Conservation (phyloP, 2,797 vertebrate genomes). For the Lerista edwardsae region DNA sequence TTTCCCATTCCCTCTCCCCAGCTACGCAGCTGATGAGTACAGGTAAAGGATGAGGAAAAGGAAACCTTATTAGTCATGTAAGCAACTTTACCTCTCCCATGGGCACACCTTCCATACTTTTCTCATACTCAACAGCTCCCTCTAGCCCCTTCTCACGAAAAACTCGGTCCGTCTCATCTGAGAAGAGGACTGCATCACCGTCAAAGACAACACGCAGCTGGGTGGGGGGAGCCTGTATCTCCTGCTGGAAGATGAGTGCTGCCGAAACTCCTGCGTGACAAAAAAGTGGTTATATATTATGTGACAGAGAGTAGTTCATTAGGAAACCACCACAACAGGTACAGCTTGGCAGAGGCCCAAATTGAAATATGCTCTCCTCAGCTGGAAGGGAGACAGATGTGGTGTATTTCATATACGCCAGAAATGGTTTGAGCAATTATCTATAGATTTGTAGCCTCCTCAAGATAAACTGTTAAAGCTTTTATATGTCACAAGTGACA, state of each 20-base stretch:
- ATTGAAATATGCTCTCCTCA: not conserved
- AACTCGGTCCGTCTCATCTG: constrained; percentile 56
- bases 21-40: no score
- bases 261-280: constrained; percentile 72
- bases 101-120: constrained; percentile 55
- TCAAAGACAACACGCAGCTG: constrained; percentile 72
- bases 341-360: not conserved
- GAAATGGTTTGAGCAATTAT: not conserved
- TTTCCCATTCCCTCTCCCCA: no score
- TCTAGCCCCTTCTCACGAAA: constrained; percentile 72
- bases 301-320: not conserved
- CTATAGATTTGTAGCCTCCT: not conserved
- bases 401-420: not conserved
- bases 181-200: constrained; percentile 74
- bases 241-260: constrained; percentile 72
- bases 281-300: not conserved
- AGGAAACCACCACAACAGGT: not conserved
- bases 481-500: not conserved
- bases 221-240: constrained; percentile 55
- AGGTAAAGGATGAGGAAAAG: not conserved
- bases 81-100: constrained; percentile 68
- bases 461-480: not conserved
- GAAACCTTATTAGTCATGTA: not conserved
- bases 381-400: not conserved
- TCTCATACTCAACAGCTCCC: constrained; percentile 60